Evolutionary conservation across 2,888 invertebrate species (phyloP).

Genomic region (Entomobrya proxima): DNA sequence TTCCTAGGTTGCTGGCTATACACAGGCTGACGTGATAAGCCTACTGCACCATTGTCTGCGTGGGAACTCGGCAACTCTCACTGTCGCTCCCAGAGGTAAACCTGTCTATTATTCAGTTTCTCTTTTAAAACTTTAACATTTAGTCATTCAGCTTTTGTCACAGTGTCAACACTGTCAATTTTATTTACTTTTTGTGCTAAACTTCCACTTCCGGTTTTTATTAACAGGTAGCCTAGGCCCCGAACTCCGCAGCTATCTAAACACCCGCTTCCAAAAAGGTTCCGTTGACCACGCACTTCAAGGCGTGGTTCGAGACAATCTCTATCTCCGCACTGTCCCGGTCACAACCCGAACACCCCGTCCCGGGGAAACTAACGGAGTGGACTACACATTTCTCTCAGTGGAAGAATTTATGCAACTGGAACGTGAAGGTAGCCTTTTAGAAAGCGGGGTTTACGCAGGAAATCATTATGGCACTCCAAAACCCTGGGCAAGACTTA

Average conservation of each 20-base stretch:
- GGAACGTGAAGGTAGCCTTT: constrained; percentile 80
- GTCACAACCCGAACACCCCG: constrained; percentile 81
- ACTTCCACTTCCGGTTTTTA: neutral
- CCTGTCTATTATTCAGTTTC: neutral
- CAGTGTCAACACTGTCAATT: too few species aligned
- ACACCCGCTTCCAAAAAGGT: constrained; percentile 80
- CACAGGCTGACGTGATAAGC: constrained; percentile 79
- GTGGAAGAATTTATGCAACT: constrained; percentile 80
- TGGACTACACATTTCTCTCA: constrained; percentile 82
- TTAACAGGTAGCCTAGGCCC: constrained; percentile 78
- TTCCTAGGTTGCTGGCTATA: constrained; percentile 80
- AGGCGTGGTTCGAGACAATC: constrained; percentile 82
- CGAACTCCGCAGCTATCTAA: constrained; percentile 80
- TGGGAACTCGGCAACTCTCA: constrained; percentile 79
- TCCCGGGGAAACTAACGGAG: constrained; percentile 81
- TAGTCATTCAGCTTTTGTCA: too few species aligned
- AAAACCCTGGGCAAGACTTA: constrained; percentile 78
- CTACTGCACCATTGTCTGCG: constrained; percentile 80
- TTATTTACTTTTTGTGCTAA: too few species aligned
- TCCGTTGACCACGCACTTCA: constrained; percentile 82
- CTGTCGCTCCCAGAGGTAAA: constrained; percentile 79
- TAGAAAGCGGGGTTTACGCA: constrained; percentile 83
- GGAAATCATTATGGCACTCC: constrained; percentile 82
- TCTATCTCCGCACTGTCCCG: constrained; percentile 82
- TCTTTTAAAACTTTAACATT: neutral